Base-by-base conservation (phyloP, 1,140 invertebrate species). In the Brachionus paranguensis region DNA sequence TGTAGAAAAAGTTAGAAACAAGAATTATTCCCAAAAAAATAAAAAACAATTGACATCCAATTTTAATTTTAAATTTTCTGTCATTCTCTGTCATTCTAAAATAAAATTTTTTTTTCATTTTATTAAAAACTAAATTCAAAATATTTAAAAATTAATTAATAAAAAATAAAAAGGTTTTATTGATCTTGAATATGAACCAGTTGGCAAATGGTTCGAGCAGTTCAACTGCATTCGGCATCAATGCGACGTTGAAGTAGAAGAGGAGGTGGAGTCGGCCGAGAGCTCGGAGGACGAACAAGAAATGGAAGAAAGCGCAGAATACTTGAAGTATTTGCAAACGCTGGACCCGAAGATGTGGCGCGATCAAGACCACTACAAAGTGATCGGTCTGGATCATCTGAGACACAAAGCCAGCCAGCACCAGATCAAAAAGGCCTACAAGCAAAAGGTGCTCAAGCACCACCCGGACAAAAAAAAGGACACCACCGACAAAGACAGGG, bases 361-460 rank as follows among this genome's bases (percentile, higher is more conserved):
- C n/a, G 93, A 95, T 87, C 96, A 98, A 91, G 96, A 98, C 89
- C 96, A 98, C 90, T 99, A 98, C 90, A 93, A 93, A 68, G 95
- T 99, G 20, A 89, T 99, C 74, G 96, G 96, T 47, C 91, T 99
- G 84, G 93, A 93, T 86, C 93, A 93, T 84, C 89, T 95, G 72
- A 91, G 95, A 55, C 92, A 92, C 87, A 92, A 92, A 88, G 95
- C 96, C 0, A 93, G 93, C 12, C 95, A 97, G 85, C 94, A 96
- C 85, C 93, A 96, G 86, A 96, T 98, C 43, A 96, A 96, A 89
- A 93, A 93, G 88, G 95, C 96, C 43, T 97, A 95, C 88, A 92
- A 93, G 84, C 90, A 91, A 86, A 96, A 95, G 90, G 96, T 99
- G 37, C 90, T 99, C 33, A 93, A 93, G 86, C 97, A 99, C 89